Evolutionary conservation across 2,888 invertebrate genomes (phyloP), one percentile per base, ranked within the genome.

Genomic region (Drosophila colorata): DNA sequence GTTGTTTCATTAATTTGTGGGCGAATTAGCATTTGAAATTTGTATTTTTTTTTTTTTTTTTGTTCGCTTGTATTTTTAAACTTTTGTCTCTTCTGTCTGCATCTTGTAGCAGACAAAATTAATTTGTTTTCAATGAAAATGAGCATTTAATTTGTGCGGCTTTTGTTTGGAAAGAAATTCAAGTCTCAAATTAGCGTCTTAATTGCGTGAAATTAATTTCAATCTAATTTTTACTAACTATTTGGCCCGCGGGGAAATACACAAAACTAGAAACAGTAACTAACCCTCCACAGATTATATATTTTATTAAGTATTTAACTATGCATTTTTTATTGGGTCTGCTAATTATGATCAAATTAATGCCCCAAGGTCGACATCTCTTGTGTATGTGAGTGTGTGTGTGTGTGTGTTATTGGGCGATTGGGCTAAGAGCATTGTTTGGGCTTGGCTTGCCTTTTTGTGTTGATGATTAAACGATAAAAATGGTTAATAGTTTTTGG

Each of bases 161-260:
- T 64, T 66, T 63, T 63, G 81, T 69, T 69, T 40, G 37, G 49
- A 58, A 69, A 66, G 67, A 83, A 86, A 74, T 67, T 77, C 56
- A 49, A 71, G 66, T 60, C 48, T 48, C 38, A 66, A 81, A 77
- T 74, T 71, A 74, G 70, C 56, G 40, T 47, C 63, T 86, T 71
- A 80, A 86, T 83, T 83, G 83, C 64, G 65, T 74, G 67, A 74
- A 83, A 86, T 86, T 88, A 83, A 83, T 88, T 83, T 74, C 66
- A 75, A 67, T 85, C 82, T 53, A 72, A 85, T 85, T 84, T 74
- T 68, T 49, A 37, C 44, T 28, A 38, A 49, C 35, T 23, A 7
- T 14, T 35, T 23, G 13, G 23, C 20, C 33, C 11, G 4, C 9
- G 5, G 20, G 23, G 4, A 43, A 53, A 53, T n/a, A 33, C 33